Percentiles rank a stretch among this genome's conserved stretches.
Evolutionary conservation across 2,888 invertebrate species (phyloP).

Genomic region (Zootermopsis nevadensis): DNA sequence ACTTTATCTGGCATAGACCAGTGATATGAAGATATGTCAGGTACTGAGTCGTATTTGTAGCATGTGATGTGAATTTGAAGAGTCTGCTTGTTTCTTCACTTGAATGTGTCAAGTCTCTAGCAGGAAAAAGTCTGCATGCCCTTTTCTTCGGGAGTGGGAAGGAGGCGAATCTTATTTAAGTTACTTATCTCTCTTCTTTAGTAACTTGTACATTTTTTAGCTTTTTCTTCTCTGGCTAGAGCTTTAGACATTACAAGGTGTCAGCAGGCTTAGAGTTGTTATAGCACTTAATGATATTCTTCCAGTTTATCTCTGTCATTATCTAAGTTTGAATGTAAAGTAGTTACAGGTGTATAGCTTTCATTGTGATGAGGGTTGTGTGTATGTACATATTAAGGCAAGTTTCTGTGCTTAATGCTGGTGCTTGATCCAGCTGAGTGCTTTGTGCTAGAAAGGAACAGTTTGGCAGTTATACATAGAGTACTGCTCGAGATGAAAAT

Average conservation of each 20-base stretch:
- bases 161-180: background rate
- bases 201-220: background rate
- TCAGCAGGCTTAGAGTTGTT: conserved; percentile 3
- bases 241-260: background rate
- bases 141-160: background rate
- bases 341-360: background rate
- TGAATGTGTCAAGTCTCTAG: background rate
- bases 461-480: background rate
- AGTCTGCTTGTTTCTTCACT: no score
- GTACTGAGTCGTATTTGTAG: no score
- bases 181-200: background rate
- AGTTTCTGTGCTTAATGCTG: background rate
- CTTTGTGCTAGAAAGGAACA: conserved; percentile 1
- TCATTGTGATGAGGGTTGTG: background rate
- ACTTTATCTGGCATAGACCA: no score
- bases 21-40: no score
- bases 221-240: background rate
- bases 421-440: background rate
- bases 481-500: background rate
- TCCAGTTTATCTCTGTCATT: background rate
- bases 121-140: background rate
- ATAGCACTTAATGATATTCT: background rate
- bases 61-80: no score
- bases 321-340: background rate
- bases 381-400: background rate